Evolutionary conservation across 2,113 vertebrate genomes (phyloP), one percentile per base, ranked within the genome.

Genomic region (Paratilapia polleni): DNA sequence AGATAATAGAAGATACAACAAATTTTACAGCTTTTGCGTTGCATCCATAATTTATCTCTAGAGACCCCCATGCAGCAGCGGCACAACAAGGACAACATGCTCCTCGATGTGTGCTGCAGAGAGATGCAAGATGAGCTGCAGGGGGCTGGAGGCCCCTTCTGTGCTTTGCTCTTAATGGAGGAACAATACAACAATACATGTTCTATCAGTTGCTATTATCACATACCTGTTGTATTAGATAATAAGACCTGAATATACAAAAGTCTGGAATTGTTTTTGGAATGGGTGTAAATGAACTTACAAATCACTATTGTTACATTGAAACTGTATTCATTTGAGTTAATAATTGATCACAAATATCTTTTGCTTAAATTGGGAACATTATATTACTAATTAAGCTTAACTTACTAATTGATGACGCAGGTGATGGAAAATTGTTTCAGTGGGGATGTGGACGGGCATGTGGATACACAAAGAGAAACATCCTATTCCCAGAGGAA

Each of bases 1-100:
- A 99, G 98, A 99, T 99, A 99, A 99, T 99, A 99, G 98, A 99
- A 99, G 98, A 98, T 98, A 99, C 98, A 99, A 99, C 98, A 99
- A 97, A 98, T 99, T 99, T 99, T 99, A 99, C 98, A 98, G 98
- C 98, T 98, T 98, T 97, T 97, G 95, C 94, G 90, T 97, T 97
- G 97, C 98, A 98, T 99, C 97, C 97, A 98, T 99, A 99, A 99
- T 99, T 99, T 98, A 99, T 99, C 97, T 97, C 96, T 95, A 95
- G 96, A 97, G 96, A 96, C 97, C 96, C 96, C 95, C 95, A 78
- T 83, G 85, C 91, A 90, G 90, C 95, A 94, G 93, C 91, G 91
- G 81, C 94, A 94, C 90, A 96, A 96, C 95, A 96, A 96, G 95
- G 95, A 95, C 95, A 95, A 95, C 93, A 94, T 82, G 91, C 88